Evolutionary conservation across 2,888 invertebrate genomes (phyloP).

Genomic region (Cheilosia vernalis): DNA sequence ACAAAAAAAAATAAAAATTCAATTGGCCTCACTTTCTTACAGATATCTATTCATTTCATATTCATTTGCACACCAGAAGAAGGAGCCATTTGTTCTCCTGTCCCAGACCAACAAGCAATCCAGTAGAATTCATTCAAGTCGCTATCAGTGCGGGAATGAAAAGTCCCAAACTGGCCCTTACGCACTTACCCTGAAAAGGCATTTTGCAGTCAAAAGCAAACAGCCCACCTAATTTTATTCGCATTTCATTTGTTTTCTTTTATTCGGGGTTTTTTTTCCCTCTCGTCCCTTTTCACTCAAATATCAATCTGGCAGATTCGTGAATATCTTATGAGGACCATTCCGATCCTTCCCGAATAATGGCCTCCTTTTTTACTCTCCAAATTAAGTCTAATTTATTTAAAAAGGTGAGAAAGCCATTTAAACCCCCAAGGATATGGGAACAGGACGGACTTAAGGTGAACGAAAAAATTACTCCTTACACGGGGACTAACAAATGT

Average conservation of each 20-base stretch:
- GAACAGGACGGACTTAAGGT: background rate
- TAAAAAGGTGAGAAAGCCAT: constrained; percentile 75
- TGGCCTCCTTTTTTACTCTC: constrained; percentile 63
- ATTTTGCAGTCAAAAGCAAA: constrained; percentile 41
- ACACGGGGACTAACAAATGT: constrained; percentile 65
- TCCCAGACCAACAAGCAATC: background rate
- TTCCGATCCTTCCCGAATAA: constrained; percentile 63
- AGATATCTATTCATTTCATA: constrained; percentile 61
- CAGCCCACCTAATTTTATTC: constrained; percentile 70
- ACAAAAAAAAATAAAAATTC: constrained; percentile 42
- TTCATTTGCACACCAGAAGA: constrained; percentile 59
- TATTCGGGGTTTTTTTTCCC: constrained; percentile 10
- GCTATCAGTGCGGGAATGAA: constrained; percentile 32
- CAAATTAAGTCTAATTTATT: constrained; percentile 75
- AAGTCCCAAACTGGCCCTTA: constrained; percentile 72
- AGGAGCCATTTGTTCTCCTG: constrained; percentile 45
- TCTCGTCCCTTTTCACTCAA: constrained; percentile 68
- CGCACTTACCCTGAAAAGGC: constrained; percentile 52
- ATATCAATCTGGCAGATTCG: constrained; percentile 72
- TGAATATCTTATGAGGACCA: constrained; percentile 69
- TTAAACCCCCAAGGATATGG: constrained; percentile 62
- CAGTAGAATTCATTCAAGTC: constrained; percentile 41
- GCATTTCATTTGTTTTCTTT: constrained; percentile 66
- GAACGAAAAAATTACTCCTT: background rate
- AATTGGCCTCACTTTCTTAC: constrained; percentile 34